Percentiles rank a stretch among this genome's conserved stretches.
Evolutionary conservation across 2,888 invertebrate genomes (phyloP).

Genomic region (Drosophila longiperda): DNA sequence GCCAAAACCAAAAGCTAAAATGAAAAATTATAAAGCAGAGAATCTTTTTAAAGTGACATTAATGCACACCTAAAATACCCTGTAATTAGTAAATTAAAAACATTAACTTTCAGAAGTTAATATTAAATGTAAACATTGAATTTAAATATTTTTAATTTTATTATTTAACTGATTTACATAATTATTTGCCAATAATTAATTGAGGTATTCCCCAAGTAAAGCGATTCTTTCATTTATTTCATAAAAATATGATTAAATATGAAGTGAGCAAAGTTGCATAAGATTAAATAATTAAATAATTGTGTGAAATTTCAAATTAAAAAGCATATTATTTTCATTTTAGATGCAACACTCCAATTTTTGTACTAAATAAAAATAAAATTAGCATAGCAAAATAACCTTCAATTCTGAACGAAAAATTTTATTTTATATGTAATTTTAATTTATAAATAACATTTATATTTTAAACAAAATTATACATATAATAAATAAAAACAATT

Average conservation of each 20-base stretch:
- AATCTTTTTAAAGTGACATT: not conserved
- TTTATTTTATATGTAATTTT: not conserved
- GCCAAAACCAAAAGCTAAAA: constrained; percentile 52
- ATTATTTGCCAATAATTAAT: not conserved
- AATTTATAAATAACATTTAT: not conserved
- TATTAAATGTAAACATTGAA: not conserved
- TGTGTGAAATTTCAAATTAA: not conserved
- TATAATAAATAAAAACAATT: not conserved
- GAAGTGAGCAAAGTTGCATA: not conserved
- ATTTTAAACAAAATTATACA: not conserved
- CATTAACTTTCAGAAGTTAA: not conserved
- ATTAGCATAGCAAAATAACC: not conserved
- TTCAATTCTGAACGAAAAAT: not conserved
- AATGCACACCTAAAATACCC: constrained; percentile 31
- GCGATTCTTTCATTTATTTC: not conserved
- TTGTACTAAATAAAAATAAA: not conserved
- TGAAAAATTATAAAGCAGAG: constrained; percentile 45
- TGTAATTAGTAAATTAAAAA: not conserved
- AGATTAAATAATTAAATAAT: not conserved
- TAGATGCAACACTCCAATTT: not conserved
- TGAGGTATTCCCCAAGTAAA: not conserved
- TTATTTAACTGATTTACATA: not conserved
- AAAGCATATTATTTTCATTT: not conserved
- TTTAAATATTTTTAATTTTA: not conserved
- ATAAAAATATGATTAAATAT: not conserved